Conservation (phyloP, 2,888 invertebrate species). For the Melanargia galathea region DNA sequence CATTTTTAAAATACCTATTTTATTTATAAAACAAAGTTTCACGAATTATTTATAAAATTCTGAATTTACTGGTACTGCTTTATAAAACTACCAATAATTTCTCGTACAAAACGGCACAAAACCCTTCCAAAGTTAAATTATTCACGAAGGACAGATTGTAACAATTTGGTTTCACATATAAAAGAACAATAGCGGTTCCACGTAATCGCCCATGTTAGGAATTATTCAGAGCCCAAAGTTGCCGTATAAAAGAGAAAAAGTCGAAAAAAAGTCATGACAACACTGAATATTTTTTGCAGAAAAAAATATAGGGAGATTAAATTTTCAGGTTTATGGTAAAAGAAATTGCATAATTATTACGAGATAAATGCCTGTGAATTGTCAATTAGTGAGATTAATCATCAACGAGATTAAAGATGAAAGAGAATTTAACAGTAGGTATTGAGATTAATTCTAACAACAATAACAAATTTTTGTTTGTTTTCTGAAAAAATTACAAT, state of each 20-base stretch:
- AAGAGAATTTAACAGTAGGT: no score
- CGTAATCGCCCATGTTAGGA: conserved; percentile 32
- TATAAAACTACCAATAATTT: conserved; percentile 12
- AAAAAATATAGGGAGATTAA: background rate
- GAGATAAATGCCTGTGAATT: no score
- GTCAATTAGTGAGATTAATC: no score
- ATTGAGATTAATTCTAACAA: no score
- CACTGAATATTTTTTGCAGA: conserved; percentile 2
- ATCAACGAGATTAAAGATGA: no score
- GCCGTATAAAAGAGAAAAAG: background rate
- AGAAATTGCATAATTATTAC: background rate
- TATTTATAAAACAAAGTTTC: no score
- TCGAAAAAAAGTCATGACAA: conserved; percentile 1
- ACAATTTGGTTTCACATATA: conserved; percentile 34
- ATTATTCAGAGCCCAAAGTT: conserved; percentile 32
- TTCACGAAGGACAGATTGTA: conserved; percentile 35
- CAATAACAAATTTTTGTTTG: no score
- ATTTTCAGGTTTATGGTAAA: background rate
- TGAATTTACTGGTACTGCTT: conserved; percentile 3
- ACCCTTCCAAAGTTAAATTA: conserved; percentile 26
- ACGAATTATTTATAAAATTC: background rate
- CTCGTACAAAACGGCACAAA: conserved; percentile 17
- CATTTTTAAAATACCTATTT: no score
- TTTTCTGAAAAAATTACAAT: no score
- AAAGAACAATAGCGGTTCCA: conserved; percentile 31